phyloP scores from a whole-genome alignment of 2,888 invertebrate species.

The Coleophora deauratella region DNA sequence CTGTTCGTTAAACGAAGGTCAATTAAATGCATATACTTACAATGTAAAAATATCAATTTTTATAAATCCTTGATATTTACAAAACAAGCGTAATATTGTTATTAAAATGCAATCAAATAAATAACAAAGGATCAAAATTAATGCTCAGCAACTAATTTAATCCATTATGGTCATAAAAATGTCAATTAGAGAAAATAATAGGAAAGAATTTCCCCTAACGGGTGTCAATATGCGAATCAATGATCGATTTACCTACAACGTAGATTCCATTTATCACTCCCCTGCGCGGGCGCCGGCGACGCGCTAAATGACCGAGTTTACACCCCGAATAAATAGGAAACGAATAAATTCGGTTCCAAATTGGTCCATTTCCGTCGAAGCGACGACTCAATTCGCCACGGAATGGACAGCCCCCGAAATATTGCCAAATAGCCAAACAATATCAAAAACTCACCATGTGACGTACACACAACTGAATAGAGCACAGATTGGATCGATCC shows the following conservation, averaged over 20 bases:
- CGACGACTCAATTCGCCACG: constrained; percentile 54
- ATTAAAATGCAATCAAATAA: too few species aligned
- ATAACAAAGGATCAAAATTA: too few species aligned
- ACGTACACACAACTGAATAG: not conserved
- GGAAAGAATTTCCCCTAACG: constrained; percentile 1
- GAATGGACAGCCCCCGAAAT: constrained; percentile 32
- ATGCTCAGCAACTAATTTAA: too few species aligned
- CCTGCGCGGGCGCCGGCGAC: constrained; percentile 18
- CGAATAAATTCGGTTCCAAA: constrained; percentile 54
- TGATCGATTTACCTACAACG: constrained; percentile 58
- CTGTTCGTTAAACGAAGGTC: too few species aligned
- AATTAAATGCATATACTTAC: too few species aligned
- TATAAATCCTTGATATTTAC: too few species aligned
- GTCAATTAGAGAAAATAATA: constrained; percentile 1
- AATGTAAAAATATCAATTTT: too few species aligned
- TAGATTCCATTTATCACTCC: constrained; percentile 40
- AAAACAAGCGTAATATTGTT: too few species aligned
- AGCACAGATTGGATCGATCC: not conserved
- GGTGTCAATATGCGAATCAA: constrained; percentile 25
- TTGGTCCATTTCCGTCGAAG: constrained; percentile 63
- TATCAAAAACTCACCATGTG: not conserved
- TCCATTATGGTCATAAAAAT: not conserved
- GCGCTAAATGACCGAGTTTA: constrained; percentile 44
- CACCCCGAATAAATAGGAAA: constrained; percentile 49
- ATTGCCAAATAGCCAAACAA: constrained; percentile 4